phyloP scores from a whole-genome alignment of 2,113 vertebrate genomes.

The Alexandromys fortis region DNA sequence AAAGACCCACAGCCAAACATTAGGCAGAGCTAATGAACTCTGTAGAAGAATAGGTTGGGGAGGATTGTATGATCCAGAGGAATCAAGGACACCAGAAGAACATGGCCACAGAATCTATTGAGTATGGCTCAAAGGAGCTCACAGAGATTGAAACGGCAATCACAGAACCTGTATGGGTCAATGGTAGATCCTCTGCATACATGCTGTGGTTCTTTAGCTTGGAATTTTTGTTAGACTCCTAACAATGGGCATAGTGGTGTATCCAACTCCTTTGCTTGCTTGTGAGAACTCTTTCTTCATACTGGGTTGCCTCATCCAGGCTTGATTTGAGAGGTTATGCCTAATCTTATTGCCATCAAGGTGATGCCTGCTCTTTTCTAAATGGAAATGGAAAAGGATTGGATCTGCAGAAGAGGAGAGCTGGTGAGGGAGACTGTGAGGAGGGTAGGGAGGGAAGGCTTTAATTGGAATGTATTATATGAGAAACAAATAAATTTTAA shows the following conservation, averaged over 20 bases:
- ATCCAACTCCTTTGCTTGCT: neutral
- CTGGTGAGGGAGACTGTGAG: too few species aligned
- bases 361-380: neutral
- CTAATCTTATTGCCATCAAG: neutral
- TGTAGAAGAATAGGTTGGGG: neutral
- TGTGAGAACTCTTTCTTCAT: neutral
- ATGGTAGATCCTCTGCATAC: neutral
- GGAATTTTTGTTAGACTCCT: neutral
- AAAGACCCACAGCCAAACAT: neutral
- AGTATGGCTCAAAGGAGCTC: neutral
- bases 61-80: neutral
- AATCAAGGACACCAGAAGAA: neutral
- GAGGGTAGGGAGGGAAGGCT: too few species aligned
- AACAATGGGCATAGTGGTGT: neutral
- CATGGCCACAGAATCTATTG: neutral
- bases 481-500: too few species aligned
- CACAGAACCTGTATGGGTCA: neutral
- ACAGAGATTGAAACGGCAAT: neutral
- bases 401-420: too few species aligned
- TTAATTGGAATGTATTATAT: too few species aligned
- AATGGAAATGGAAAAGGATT: too few species aligned
- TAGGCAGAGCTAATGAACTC: neutral
- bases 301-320: neutral
- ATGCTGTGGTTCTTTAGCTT: neutral
- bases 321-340: neutral